Percentiles rank a stretch among this genome's conserved stretches.
Conservation (phyloP, 2,797 vertebrate genomes). For the Poecilia velifera region DNA sequence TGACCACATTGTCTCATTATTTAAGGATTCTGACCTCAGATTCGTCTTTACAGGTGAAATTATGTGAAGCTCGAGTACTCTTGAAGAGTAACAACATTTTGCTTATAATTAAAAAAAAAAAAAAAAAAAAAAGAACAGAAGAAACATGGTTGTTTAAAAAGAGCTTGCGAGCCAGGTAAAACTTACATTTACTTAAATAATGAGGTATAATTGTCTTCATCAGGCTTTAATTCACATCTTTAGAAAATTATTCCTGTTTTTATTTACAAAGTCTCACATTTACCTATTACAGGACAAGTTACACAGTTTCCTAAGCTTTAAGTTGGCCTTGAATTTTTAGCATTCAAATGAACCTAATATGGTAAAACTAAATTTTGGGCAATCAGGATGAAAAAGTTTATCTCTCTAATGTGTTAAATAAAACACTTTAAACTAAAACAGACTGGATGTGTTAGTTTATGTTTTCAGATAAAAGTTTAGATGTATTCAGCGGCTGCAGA, state of each 20-base stretch:
- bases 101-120: too few relatives aligned
- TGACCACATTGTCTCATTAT: conserved; percentile 29
- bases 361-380: background rate
- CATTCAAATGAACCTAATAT: background rate
- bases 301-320: background rate
- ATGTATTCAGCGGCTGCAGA: background rate
- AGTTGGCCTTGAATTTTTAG: background rate
- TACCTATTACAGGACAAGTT: background rate
- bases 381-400: conserved; percentile 3
- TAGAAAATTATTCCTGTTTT: background rate
- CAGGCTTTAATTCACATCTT: background rate
- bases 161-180: background rate
- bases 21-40: conserved; percentile 36
- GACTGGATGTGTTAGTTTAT: background rate
- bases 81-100: too few relatives aligned
- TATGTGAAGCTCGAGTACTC: conserved; percentile 8
- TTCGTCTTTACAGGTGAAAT: conserved; percentile 32
- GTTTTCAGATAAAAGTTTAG: background rate
- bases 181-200: background rate
- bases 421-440: background rate
- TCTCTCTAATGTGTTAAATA: background rate
- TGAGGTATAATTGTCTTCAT: background rate
- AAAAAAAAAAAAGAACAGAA: background rate
- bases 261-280: background rate
- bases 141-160: background rate